Base-by-base conservation (phyloP, 2,797 vertebrate species). In the Syncerus caffer region DNA sequence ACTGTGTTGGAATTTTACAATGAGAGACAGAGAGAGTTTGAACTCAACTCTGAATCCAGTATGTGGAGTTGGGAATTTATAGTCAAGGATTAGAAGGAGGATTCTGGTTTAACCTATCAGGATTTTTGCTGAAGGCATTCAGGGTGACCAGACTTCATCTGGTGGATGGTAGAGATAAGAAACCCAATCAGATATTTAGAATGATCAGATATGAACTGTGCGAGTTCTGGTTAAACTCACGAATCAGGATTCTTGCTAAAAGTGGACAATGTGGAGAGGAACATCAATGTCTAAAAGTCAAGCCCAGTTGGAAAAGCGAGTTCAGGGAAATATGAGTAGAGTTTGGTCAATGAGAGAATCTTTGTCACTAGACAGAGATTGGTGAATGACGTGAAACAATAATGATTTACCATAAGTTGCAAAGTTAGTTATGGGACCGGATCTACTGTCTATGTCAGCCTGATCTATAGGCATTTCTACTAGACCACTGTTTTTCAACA, bases 181-280 rank as follows among this genome's bases (percentile, higher is more conserved):
- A 93, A 55, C 16, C 16, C n/a, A 12, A 11, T 11, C 29, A 89
- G 34, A 79, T 64, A n/a, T 5, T 58, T 58, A 67, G 15, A 19
- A n/a, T 78, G 25, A 53, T 64, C 29, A 60, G 25, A 27, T 80
- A 38, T 42, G 38, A 42, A 42, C 34, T 27, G 25, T 38, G 50
- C 4, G 58, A 31, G 11, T n/a, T 87, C 83, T 92, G 83, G 31
- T 71, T 71, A 51, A 67, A 57, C 31, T 67, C 57, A 42, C 25
- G 19, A 23, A 42, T 91, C 27, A 67, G 17, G 27, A 87, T 95
- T 71, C 83, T 91, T 58, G 51, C 27, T 71, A 47, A 55, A 89
- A 67, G 1, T 53, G 27, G 21, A 23, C 12, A 25, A 29, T n/a
- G 16, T 1, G 23, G 34, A 71, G 55, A 60, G 53, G 17, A 83